These are phyloP conservation scores for Ochropleura plecta DNA, from an alignment of 2,888 invertebrate genomes.

Conservation along the genomic window DNA sequence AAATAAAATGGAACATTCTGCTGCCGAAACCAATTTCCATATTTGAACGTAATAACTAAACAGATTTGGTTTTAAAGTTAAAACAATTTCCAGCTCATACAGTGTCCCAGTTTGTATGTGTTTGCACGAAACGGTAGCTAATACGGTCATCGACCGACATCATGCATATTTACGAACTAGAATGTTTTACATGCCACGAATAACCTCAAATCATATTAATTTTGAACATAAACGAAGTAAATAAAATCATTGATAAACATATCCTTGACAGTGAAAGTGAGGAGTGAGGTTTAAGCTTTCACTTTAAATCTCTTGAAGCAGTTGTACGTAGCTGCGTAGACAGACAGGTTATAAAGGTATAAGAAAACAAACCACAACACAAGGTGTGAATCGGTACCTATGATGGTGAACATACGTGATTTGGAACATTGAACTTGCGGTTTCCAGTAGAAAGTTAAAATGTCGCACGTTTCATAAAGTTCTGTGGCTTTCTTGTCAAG, in stretches of 20 bases:
- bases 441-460: conserved; percentile 47
- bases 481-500: conserved; percentile 36
- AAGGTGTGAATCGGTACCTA: conserved; percentile 38
- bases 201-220: conserved; percentile 26
- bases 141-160: conserved; percentile 75
- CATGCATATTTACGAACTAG: conserved; percentile 59
- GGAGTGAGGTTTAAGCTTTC: conserved; percentile 46
- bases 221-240: conserved; percentile 31
- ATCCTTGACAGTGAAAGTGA: conserved; percentile 58
- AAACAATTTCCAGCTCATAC: conserved; percentile 65
- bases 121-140: conserved; percentile 81
- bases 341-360: conserved; percentile 51
- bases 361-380: conserved; percentile 51
- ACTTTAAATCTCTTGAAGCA: conserved; percentile 40
- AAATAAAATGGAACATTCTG: conserved; percentile 21
- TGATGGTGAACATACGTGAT: conserved; percentile 37
- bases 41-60: conserved; percentile 18
- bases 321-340: conserved; percentile 20
- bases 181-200: conserved; percentile 51
- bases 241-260: conserved; percentile 34
- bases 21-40: conserved; percentile 9
- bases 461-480: conserved; percentile 45
- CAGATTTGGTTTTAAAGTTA: conserved; percentile 34
- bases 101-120: conserved; percentile 77
- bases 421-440: conserved; percentile 42